phyloP scores from a whole-genome alignment of 2,797 vertebrate genomes.

The Silurus lanzhouensis region DNA sequence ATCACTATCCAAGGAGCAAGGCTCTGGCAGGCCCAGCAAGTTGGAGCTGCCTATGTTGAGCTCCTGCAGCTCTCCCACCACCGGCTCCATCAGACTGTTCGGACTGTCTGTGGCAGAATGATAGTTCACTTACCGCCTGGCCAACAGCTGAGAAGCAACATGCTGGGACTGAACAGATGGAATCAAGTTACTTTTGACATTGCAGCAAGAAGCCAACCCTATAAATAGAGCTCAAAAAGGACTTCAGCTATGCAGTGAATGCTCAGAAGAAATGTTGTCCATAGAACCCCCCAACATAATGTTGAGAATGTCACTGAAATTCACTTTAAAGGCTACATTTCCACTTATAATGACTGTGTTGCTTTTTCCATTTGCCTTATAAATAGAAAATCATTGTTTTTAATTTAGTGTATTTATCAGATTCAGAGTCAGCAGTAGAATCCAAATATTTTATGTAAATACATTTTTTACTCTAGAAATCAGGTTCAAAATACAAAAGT shows the following conservation, averaged over 20 bases:
- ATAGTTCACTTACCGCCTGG: conserved; percentile 66
- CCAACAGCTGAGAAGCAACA: conserved; percentile 87
- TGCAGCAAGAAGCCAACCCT: conserved; percentile 86
- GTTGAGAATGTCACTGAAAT: background rate
- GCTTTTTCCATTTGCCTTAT: background rate
- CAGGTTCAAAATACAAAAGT: no score
- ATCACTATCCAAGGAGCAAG: conserved; percentile 74
- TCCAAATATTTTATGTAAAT: no score
- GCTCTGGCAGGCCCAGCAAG: conserved; percentile 70
- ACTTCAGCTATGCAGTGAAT: conserved; percentile 81
- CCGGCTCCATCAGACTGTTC: conserved; percentile 86
- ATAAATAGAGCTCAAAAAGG: conserved; percentile 86
- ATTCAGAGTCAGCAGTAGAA: no score
- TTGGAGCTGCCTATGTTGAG: conserved; percentile 64
- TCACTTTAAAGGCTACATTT: background rate
- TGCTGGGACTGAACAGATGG: conserved; percentile 85
- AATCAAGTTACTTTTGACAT: conserved; percentile 95
- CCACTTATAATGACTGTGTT: background rate
- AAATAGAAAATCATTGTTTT: background rate
- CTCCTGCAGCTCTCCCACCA: conserved; percentile 70
- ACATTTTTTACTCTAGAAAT: no score
- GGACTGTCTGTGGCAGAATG: conserved; percentile 76
- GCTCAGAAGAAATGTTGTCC: conserved; percentile 58
- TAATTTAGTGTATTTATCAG: background rate
- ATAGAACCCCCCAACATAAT: conserved; percentile 46